Percentiles rank a stretch among this genome's conserved stretches.
Conservation (phyloP, 2,888 invertebrate genomes). For the Periphyllus acericola region DNA sequence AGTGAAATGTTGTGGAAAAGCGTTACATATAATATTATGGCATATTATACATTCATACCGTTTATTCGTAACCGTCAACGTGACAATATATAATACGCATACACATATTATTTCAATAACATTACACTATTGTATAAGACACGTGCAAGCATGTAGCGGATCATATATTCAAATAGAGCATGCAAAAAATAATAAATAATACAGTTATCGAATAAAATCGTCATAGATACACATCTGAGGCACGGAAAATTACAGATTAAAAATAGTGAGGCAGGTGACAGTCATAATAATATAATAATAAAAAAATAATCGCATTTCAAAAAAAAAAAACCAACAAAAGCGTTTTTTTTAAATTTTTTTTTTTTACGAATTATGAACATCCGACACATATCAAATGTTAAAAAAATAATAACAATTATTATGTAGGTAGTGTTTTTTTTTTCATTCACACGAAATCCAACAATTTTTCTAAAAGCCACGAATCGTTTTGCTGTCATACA, state of each 20-base stretch:
- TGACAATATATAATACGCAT: background rate
- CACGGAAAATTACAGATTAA: slow-evolving; percentile 57
- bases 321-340: slow-evolving; percentile 56
- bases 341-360: slow-evolving; percentile 17
- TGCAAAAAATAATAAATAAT: slow-evolving; percentile 39
- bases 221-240: slow-evolving; percentile 57
- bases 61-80: too few species aligned
- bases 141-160: slow-evolving; percentile 36
- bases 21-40: too few species aligned
- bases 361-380: slow-evolving; percentile 24
- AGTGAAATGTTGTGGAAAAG: too few species aligned
- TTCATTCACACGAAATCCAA: slow-evolving; percentile 6
- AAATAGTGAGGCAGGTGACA: slow-evolving; percentile 65
- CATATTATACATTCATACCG: too few species aligned
- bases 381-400: slow-evolving; percentile 32
- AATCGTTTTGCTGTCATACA: background rate
- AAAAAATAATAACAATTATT: background rate
- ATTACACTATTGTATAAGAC: background rate
- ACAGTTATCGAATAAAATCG: slow-evolving; percentile 23
- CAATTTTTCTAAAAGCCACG: background rate
- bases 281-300: slow-evolving; percentile 61
- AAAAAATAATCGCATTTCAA: slow-evolving; percentile 53
- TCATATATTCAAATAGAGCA: slow-evolving; percentile 30
- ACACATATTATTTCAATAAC: too few species aligned
- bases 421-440: background rate